Conservation (phyloP, 2,888 invertebrate genomes). For the Synanthedon andrenaeformis region DNA sequence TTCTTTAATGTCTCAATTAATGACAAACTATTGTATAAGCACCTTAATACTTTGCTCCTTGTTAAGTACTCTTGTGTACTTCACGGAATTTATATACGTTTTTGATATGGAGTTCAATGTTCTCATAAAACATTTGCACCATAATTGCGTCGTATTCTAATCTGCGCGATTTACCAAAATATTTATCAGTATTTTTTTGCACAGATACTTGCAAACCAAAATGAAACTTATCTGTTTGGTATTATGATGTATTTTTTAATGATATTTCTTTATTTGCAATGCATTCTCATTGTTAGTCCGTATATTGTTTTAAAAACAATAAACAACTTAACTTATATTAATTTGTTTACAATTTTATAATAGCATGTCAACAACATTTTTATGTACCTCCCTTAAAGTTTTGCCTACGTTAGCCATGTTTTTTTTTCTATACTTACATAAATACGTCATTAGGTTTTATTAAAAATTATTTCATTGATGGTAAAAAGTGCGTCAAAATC, state of each 20-base stretch:
- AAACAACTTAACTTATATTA: not conserved
- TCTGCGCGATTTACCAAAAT: slow-evolving; percentile 30
- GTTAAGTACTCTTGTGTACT: no score
- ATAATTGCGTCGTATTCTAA: slow-evolving; percentile 19
- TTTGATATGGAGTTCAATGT: slow-evolving; percentile 26
- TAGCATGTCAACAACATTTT: no score
- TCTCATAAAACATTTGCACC: slow-evolving; percentile 24
- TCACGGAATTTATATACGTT: no score
- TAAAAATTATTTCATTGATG: no score
- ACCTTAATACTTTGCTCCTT: no score
- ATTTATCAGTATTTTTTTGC: slow-evolving; percentile 15
- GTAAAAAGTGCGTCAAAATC: no score
- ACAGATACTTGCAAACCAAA: slow-evolving; percentile 7
- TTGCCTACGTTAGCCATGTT: no score
- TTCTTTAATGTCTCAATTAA: no score
- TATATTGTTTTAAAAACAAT: not conserved
- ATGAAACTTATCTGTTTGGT: slow-evolving; percentile 22
- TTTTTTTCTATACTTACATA: no score
- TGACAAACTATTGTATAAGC: no score
- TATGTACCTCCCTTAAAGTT: no score
- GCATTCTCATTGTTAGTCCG: not conserved
- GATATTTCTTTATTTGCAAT: slow-evolving; percentile 10
- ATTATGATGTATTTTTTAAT: slow-evolving; percentile 3
- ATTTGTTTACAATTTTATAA: not conserved
- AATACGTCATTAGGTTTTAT: no score